phyloP scores from a whole-genome alignment of 2,797 vertebrate species.

The Jordanella pulchra region DNA sequence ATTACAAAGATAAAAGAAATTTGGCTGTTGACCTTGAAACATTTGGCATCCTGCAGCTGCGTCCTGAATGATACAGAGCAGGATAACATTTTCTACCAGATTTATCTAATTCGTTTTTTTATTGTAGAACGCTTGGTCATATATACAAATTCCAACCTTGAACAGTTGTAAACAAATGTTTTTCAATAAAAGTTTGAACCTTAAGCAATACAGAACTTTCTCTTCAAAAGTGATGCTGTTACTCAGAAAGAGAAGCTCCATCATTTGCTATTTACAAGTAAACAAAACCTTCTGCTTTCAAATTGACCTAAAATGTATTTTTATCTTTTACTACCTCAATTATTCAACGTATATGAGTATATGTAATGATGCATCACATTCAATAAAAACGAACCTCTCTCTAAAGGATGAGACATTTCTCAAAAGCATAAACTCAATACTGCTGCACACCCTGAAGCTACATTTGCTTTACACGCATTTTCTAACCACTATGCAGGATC shows the following conservation, averaged over 20 bases:
- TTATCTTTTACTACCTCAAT: constrained; percentile 41
- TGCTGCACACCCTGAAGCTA: constrained; percentile 25
- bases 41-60: neutral
- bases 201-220: neutral
- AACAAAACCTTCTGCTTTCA: constrained; percentile 32
- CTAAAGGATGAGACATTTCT: constrained; percentile 22
- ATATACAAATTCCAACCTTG: neutral
- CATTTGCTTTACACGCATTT: constrained; percentile 18
- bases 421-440: constrained; percentile 38
- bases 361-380: constrained; percentile 13
- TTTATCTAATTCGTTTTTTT: neutral
- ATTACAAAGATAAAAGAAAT: neutral
- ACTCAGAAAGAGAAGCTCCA: neutral
- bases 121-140: neutral
- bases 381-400: constrained; percentile 24
- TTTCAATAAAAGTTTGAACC: neutral
- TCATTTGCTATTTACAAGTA: constrained; percentile 38
- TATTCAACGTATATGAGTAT: constrained; percentile 28
- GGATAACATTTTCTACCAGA: neutral
- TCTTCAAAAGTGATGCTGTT: neutral
- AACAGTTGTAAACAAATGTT: neutral
- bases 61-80: neutral
- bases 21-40: neutral
- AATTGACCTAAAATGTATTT: constrained; percentile 29
- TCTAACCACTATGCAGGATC: constrained; percentile 11